Percentiles rank a stretch among this genome's conserved stretches.
Evolutionary conservation across 2,888 invertebrate species (phyloP).

Genomic region (Melanargia galathea): DNA sequence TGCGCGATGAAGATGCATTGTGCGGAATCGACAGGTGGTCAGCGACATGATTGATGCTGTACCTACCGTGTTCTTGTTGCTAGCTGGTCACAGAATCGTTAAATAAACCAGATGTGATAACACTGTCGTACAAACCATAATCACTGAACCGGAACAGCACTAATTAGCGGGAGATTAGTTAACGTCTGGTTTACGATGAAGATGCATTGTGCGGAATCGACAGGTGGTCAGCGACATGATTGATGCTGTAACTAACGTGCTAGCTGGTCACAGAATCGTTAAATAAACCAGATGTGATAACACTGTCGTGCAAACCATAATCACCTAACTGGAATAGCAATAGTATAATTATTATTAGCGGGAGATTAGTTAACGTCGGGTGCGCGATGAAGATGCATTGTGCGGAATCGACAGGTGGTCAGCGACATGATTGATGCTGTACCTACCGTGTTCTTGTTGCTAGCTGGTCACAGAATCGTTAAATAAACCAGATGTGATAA

Average conservation of each 20-base stretch:
- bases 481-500: background rate
- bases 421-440: conserved; percentile 64
- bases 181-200: no score
- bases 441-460: conserved; percentile 23
- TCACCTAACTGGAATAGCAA: conserved; percentile 7
- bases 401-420: conserved; percentile 71
- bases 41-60: conserved; percentile 64
- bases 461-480: conserved; percentile 16
- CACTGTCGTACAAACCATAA: conserved; percentile 30
- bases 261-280: no score
- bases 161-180: no score
- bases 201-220: no score
- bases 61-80: conserved; percentile 23
- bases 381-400: conserved; percentile 70
- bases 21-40: conserved; percentile 71
- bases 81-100: conserved; percentile 16
- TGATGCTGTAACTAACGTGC: no score
- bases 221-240: no score
- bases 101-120: background rate
- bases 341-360: conserved; percentile 58
- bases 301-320: conserved; percentile 4
- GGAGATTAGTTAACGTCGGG: conserved; percentile 62
- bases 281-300: no score
- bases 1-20: conserved; percentile 70
- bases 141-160: no score